Evolutionary conservation across 2,888 invertebrate genomes (phyloP), one percentile per base, ranked within the genome.

Genomic region (Idaea aversata): DNA sequence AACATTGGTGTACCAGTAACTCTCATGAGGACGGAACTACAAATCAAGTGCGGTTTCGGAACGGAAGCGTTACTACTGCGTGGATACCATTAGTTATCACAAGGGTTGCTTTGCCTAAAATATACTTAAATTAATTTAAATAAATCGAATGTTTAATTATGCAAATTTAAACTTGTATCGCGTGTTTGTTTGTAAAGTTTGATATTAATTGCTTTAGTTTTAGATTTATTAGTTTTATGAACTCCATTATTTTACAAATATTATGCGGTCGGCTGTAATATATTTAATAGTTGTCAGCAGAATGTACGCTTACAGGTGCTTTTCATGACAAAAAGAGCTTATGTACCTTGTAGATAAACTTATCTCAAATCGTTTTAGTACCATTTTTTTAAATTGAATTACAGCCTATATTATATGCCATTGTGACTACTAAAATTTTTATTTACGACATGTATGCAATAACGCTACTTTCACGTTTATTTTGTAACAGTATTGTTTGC

Each of bases 11-110:
- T 77, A 77, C 78, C 71, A 70, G 83, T 90, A 88, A 88, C 85
- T 90, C 87, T 80, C 77, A 74, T 72, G 72, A 73, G 81, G 81
- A 85, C 87, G 88, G 88, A 88, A 89, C 87, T 76, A 90, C 90
- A 91, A 91, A 91, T 92, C 91, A 90, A 87, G 80, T 88, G 90
- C 76, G 90, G 90, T 90, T 88, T 86, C 77, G 82, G 81, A 82
- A 81, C 88, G 90, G 90, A 91, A 90, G 85, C 86, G 81, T 87
- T 90, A 86, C 86, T 84, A 87, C 85, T 83, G 84, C 82, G 84
- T 85, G 82, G 81, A 80, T 79, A 77, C 81, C 82, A 87, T 90
- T 86, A 85, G 77, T 88, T 86, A 88, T 84, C 78, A 78, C 75
- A 77, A 79, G 81, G 84, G 78, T 76, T 78, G 72, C 67, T 63